phyloP scores from a whole-genome alignment of 1,140 invertebrate species.

The Lordiphosa stackelbergi region DNA sequence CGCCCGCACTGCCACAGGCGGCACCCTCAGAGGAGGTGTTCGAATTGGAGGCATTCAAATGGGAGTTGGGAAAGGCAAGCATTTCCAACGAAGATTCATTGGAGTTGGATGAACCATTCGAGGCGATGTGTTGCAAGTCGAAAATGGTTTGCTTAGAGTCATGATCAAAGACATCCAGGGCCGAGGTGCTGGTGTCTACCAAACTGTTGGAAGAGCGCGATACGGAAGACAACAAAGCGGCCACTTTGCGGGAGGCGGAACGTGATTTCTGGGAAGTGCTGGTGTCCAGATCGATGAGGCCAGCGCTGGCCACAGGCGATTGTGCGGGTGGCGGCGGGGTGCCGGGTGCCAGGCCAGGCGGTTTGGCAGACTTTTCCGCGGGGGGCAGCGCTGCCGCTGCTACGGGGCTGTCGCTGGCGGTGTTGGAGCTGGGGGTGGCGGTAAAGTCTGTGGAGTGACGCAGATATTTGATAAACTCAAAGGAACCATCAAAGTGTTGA shows the following conservation, averaged over 20 bases:
- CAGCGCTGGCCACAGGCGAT: slow-evolving; percentile 45
- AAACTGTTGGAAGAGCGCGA: slow-evolving; percentile 66
- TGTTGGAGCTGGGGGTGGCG: neutral
- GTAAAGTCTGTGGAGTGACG: slow-evolving; percentile 71
- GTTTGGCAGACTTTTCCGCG: slow-evolving; percentile 32
- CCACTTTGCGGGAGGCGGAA: slow-evolving; percentile 68
- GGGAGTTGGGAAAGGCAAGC: slow-evolving; percentile 68
- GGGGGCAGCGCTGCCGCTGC: neutral
- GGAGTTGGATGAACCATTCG: slow-evolving; percentile 67
- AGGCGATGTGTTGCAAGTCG: slow-evolving; percentile 67
- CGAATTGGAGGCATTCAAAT: slow-evolving; percentile 74
- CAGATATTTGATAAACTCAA: slow-evolving; percentile 75
- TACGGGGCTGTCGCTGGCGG: slow-evolving; percentile 2
- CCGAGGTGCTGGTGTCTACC: slow-evolving; percentile 49
- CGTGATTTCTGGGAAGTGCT: slow-evolving; percentile 68
- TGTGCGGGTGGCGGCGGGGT: slow-evolving; percentile 45
- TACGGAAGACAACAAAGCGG: slow-evolving; percentile 68
- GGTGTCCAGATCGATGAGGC: slow-evolving; percentile 65
- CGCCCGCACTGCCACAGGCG: slow-evolving; percentile 56
- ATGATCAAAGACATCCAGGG: slow-evolving; percentile 73
- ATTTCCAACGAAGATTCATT: slow-evolving; percentile 71
- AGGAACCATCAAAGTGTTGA: slow-evolving; percentile 75
- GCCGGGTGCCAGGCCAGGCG: slow-evolving; percentile 22
- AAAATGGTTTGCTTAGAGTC: slow-evolving; percentile 75
- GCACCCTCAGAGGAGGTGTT: slow-evolving; percentile 74